Base-by-base conservation (phyloP, 2,888 invertebrate species). In the Plebejus argus region DNA sequence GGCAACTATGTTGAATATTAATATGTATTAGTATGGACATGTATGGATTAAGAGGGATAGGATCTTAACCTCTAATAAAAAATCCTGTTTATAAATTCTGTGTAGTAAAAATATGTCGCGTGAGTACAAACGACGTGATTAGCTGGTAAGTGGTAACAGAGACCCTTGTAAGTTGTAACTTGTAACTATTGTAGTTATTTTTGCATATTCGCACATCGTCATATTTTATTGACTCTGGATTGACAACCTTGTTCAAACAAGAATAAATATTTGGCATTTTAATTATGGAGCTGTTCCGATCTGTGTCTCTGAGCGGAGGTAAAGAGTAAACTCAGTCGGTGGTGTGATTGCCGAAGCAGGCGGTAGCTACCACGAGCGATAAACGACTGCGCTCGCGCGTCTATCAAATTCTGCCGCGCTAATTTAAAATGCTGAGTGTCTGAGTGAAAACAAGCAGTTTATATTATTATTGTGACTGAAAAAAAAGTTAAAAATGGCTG, bases 241-340 rank as follows among this genome's bases (percentile, higher is more conserved):
- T 72, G 72, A 72, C 72, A 72, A 28, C 74, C 74, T 74, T 74
- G 74, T 74, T 74, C 45, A 74, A 49, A 49, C 28, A 49, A 53
- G 74, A 49, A 53, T 53, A 74, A 74, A 74, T 74, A 74, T 74
- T 74, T 74, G 53, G 53, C 18, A 74, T 49, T 49, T 28, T 74
- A 74, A 74, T 53, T 45, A 74, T 18, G 15, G 66, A 53, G 23
- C 74, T 53, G 74, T 53, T 72, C 20, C 45, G 28, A 74, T 7
- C 72, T 23, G 49, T 18, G 53, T 28, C 15, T 49, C 23, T 18
- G 49, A 49, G 23, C 23, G 72, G 45, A 28, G 49, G 74, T 49
- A 45, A 28, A 74, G 18, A 28, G 18, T 4, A 23, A 20, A 33
- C 28, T 74, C 74, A 74, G 74, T 74, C 45, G 7, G 28, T 74